Percentiles rank a stretch among this genome's conserved stretches.
Evolutionary conservation across 2,113 vertebrate species (phyloP).

Genomic region (Tor tambroides): DNA sequence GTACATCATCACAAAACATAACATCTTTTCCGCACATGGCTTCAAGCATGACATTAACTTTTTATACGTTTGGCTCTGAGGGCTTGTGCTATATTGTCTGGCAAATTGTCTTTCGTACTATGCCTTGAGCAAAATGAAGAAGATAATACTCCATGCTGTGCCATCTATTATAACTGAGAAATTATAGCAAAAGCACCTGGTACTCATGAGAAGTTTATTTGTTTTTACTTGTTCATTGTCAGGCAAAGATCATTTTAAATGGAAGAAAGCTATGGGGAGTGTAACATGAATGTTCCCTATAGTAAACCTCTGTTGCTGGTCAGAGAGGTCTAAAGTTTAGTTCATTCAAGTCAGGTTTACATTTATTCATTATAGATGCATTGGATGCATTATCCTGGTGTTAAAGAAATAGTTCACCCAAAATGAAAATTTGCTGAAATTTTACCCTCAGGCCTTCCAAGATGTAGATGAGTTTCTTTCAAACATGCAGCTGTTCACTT

Average conservation of each 20-base stretch:
- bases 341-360: not conserved
- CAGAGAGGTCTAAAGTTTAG: not conserved
- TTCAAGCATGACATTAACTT: conserved; percentile 49
- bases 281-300: not conserved
- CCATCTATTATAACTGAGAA: conserved; percentile 3
- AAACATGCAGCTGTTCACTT: not conserved
- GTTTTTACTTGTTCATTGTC: conserved; percentile 14
- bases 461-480: not conserved
- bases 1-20: conserved; percentile 32
- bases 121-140: conserved; percentile 31
- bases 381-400: conserved; percentile 25
- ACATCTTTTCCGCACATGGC: not conserved
- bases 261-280: not conserved
- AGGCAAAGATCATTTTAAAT: conserved; percentile 13
- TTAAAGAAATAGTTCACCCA: not conserved
- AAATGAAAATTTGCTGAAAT: too few relatives aligned
- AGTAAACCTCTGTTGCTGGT: not conserved
- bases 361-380: not conserved
- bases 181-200: conserved; percentile 25
- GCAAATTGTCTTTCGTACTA: conserved; percentile 39
- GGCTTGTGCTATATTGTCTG: conserved; percentile 46
- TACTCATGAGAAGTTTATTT: conserved; percentile 5
- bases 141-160: conserved; percentile 26
- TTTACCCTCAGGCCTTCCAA: not conserved
- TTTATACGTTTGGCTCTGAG: conserved; percentile 47